Percentiles rank a stretch among this genome's conserved stretches.
These are phyloP conservation scores for Lepus timidus DNA, from an alignment of 2,113 vertebrate genomes.

Conservation along the genomic window DNA sequence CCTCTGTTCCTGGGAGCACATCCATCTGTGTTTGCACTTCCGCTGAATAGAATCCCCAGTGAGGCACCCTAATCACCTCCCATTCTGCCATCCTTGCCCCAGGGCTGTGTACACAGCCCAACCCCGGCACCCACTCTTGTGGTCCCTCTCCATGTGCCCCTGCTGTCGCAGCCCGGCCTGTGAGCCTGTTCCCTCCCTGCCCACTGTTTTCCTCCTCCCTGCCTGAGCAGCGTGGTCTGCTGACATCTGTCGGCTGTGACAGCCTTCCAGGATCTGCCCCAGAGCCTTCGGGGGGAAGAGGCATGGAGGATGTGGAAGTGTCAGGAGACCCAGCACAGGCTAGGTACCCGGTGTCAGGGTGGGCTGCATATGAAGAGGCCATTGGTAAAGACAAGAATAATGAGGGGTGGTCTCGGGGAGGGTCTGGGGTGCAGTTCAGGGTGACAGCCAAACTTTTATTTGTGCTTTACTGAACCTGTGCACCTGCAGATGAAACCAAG, in stretches of 20 bases:
- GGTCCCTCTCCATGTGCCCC: background rate
- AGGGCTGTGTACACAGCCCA: background rate
- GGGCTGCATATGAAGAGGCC: background rate
- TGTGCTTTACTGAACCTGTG: background rate
- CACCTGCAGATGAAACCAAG: background rate
- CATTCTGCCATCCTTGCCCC: background rate
- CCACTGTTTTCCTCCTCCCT: background rate
- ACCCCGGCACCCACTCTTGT: background rate
- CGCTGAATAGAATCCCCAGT: background rate
- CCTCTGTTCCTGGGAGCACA: background rate
- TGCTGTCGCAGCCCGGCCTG: background rate
- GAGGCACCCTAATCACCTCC: rapidly evolving
- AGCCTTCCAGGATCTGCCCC: background rate
- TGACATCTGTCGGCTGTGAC: background rate
- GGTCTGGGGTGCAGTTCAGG: background rate
- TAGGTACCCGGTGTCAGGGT: background rate
- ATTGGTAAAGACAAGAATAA: background rate
- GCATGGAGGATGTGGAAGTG: background rate
- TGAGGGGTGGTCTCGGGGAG: background rate
- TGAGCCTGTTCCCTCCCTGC: background rate
- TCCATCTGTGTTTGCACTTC: background rate
- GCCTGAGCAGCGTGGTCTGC: background rate
- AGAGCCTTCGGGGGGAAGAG: background rate
- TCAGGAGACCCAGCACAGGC: background rate
- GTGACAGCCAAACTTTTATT: background rate